Conservation (phyloP, 2,888 invertebrate species). For the Drosophila mimica region DNA sequence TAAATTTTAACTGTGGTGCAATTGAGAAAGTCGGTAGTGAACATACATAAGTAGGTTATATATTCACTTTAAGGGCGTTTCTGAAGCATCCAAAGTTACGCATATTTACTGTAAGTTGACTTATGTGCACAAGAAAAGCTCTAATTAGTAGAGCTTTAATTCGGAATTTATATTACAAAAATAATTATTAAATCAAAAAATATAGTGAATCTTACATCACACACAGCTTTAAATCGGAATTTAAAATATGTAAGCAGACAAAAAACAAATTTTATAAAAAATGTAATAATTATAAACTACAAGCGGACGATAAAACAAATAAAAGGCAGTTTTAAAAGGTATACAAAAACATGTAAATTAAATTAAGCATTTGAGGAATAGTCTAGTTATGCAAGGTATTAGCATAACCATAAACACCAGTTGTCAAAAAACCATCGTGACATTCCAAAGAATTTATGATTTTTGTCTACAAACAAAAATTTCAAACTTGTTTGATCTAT, state of each 20-base stretch:
- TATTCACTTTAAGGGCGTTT: background rate
- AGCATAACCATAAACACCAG: background rate
- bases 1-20: slow-evolving; percentile 51
- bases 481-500: background rate
- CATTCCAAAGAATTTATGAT: background rate
- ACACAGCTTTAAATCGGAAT: background rate
- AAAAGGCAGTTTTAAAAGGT: background rate
- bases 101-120: background rate
- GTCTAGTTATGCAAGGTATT: background rate
- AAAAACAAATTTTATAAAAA: background rate
- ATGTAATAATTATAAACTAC: background rate
- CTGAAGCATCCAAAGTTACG: background rate
- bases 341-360: slow-evolving; percentile 2
- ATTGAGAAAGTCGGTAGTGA: slow-evolving; percentile 31
- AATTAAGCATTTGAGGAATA: background rate
- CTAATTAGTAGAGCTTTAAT: slow-evolving; percentile 10
- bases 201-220: background rate
- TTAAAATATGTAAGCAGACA: background rate
- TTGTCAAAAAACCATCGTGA: background rate
- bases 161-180: background rate
- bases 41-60: slow-evolving; percentile 20
- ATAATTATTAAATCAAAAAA: background rate
- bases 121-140: slow-evolving; percentile 3
- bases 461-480: background rate
- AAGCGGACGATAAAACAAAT: background rate